These are phyloP conservation scores for Sander lucioperca DNA, from an alignment of 2,113 vertebrate genomes.

Conservation along the genomic window DNA sequence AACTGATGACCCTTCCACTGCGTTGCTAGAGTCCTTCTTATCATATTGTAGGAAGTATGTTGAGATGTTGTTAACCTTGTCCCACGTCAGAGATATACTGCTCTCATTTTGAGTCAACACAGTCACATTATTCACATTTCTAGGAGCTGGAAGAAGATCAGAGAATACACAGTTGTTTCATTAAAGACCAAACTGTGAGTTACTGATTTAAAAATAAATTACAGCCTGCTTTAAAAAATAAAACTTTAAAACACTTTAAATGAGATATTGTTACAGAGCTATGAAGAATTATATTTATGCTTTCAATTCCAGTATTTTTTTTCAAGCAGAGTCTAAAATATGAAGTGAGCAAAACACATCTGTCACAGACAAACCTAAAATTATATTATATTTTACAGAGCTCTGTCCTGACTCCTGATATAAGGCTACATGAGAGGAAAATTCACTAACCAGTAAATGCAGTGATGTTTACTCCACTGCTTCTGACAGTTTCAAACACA, in stretches of 20 bases:
- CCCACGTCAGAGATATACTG: constrained; percentile 59
- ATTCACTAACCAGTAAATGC: constrained; percentile 36
- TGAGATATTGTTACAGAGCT: not conserved
- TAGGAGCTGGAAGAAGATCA: constrained; percentile 9
- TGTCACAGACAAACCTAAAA: no score
- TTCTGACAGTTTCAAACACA: constrained; percentile 22
- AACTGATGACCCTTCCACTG: not conserved
- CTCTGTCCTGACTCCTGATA: not conserved
- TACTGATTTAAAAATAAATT: no score
- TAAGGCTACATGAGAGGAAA: no score
- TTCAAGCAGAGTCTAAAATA: no score
- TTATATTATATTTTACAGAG: not conserved
- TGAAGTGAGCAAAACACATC: no score
- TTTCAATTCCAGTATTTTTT: no score
- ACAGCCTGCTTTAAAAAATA: no score
- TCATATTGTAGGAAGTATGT: constrained; percentile 21
- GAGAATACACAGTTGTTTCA: not conserved
- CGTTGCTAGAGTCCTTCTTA: not conserved
- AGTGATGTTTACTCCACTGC: constrained; percentile 21
- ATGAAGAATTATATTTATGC: no score
- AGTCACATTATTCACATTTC: not conserved
- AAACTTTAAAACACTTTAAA: no score
- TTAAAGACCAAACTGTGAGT: no score
- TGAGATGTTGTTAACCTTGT: not conserved
- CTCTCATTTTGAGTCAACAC: constrained; percentile 1